Conservation (phyloP, 2,797 vertebrate species). For the Phoeniculus purpureus region DNA sequence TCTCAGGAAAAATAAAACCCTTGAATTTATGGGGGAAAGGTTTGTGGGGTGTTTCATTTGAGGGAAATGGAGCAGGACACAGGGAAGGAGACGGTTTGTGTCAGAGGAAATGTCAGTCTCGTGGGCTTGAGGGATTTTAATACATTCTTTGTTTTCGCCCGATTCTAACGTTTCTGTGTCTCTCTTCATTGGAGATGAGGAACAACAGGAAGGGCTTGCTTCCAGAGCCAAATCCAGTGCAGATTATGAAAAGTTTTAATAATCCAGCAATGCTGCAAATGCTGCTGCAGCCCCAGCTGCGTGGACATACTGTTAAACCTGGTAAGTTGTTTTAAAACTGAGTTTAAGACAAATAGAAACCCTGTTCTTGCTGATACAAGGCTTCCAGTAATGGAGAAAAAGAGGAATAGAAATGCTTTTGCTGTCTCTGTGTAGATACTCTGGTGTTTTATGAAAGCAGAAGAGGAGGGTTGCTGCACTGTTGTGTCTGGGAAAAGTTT, state of each 20-base stretch:
- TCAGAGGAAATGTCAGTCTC: neutral
- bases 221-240: slow-evolving; percentile 91
- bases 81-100: neutral
- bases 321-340: slow-evolving; percentile 71
- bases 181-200: slow-evolving; percentile 82
- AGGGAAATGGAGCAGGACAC: neutral
- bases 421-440: neutral
- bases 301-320: slow-evolving; percentile 81
- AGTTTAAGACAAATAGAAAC: neutral
- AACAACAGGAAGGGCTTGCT: slow-evolving; percentile 92
- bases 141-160: neutral
- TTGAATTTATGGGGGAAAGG: neutral
- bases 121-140: neutral
- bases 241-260: slow-evolving; percentile 93
- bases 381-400: neutral
- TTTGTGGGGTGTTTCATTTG: neutral
- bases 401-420: neutral
- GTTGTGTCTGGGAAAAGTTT: neutral
- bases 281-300: slow-evolving; percentile 89
- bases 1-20: neutral
- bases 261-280: slow-evolving; percentile 94
- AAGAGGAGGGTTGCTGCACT: neutral
- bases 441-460: neutral
- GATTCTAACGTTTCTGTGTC: slow-evolving; percentile 2
- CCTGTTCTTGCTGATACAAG: neutral